These are phyloP conservation scores for Anoura caudifer DNA, from an alignment of 2,113 vertebrate species.

Conservation along the genomic window DNA sequence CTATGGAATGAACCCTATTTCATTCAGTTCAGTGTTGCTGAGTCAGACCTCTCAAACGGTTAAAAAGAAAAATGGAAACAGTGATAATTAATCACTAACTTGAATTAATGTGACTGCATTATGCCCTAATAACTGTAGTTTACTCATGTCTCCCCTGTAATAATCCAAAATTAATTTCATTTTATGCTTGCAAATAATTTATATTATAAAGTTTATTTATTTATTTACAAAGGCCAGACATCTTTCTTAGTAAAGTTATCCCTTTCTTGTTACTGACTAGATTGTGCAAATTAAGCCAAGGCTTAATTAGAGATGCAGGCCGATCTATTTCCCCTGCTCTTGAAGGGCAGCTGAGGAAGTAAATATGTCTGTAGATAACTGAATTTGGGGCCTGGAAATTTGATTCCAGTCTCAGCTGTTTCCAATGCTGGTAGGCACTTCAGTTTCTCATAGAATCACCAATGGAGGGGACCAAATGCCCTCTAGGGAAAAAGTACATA, in stretches of 20 bases:
- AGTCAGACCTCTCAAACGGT: constrained; percentile 8
- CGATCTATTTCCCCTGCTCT: background rate
- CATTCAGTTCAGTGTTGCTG: background rate
- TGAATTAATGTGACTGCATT: constrained; percentile 61
- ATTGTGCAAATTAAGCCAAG: constrained; percentile 21
- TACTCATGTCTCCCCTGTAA: constrained; percentile 65
- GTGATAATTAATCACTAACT: constrained; percentile 53
- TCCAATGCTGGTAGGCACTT: background rate
- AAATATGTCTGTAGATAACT: background rate
- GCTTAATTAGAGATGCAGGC: background rate
- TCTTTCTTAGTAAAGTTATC: constrained; percentile 45
- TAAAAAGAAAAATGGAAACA: constrained; percentile 43
- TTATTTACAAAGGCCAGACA: constrained; percentile 56
- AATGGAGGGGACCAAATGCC: background rate
- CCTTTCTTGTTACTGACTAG: constrained; percentile 42
- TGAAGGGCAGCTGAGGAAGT: background rate
- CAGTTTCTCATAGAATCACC: background rate
- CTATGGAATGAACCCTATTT: background rate
- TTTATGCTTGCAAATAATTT: constrained; percentile 55
- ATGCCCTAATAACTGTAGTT: constrained; percentile 63
- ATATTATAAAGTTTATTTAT: constrained; percentile 42
- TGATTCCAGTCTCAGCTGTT: background rate
- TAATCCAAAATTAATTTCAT: constrained; percentile 72
- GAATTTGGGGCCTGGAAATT: background rate
- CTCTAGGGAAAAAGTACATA: rapidly evolving